These are phyloP conservation scores for Drosophila nasuta DNA, from an alignment of 1,140 invertebrate genomes.

Conservation along the genomic window DNA sequence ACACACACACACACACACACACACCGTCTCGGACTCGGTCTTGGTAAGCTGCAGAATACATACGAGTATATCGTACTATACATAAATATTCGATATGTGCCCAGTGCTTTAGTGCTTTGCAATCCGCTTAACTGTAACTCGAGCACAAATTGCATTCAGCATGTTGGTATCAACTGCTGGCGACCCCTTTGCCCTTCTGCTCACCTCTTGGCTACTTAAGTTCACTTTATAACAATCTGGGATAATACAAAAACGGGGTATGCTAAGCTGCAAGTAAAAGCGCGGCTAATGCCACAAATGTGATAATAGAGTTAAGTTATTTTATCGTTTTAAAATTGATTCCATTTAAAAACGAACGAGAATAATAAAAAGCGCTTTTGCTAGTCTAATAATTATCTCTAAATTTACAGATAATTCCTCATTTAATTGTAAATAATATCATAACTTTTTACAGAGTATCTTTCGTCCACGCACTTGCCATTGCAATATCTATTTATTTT, in stretches of 20 bases:
- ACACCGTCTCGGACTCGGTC: not conserved
- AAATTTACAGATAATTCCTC: too few species aligned
- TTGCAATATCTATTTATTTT: not conserved
- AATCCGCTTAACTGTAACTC: conserved; percentile 77
- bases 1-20: too few species aligned
- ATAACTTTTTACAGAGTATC: conserved; percentile 9
- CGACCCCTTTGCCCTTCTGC: conserved; percentile 20
- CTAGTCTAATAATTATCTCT: too few species aligned
- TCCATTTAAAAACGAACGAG: too few species aligned
- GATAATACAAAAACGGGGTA: conserved; percentile 4
- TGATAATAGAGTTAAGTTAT: not conserved
- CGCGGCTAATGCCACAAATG: not conserved
- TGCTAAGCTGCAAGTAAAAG: not conserved
- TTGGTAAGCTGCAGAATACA: conserved; percentile 36
- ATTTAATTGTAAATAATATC: not conserved
- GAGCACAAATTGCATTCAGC: conserved; percentile 76
- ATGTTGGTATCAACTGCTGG: conserved; percentile 16
- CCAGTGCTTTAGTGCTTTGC: conserved; percentile 53
- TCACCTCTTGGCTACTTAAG: conserved; percentile 50
- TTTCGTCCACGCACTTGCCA: not conserved
- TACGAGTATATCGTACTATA: conserved; percentile 13
- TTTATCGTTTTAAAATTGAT: not conserved
- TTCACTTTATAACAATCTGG: conserved; percentile 15
- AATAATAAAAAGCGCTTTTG: too few species aligned
- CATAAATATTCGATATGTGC: conserved; percentile 76